phyloP scores from a whole-genome alignment of 2,797 vertebrate genomes.

The Neomorphus geoffroyi region DNA sequence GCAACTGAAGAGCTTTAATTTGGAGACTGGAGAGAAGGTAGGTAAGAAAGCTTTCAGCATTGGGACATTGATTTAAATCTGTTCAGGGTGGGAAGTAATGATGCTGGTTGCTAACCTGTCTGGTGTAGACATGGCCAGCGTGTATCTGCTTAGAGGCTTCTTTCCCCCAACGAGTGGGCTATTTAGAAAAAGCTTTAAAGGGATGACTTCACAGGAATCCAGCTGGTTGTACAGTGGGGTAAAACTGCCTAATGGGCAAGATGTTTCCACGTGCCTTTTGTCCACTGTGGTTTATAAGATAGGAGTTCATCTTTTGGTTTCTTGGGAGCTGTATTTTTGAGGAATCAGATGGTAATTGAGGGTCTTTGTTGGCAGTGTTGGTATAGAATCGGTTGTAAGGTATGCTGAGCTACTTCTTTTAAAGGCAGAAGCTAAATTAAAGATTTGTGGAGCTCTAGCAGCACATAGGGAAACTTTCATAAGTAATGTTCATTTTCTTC shows the following conservation, averaged over 20 bases:
- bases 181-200: not conserved
- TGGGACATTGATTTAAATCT: not conserved
- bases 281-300: not conserved
- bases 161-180: accelerated
- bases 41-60: not conserved
- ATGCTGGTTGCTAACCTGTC: accelerated
- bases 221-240: not conserved
- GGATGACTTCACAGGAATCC: not conserved
- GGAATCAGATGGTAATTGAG: not conserved
- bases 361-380: not conserved
- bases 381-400: not conserved
- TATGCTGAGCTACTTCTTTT: not conserved
- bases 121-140: accelerated
- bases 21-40: not conserved
- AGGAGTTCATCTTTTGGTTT: accelerated
- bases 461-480: too few species aligned
- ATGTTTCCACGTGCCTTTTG: not conserved
- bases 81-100: not conserved
- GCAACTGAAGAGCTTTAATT: too few species aligned
- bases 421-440: not conserved
- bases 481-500: not conserved
- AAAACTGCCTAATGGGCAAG: not conserved
- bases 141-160: not conserved
- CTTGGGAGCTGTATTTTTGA: not conserved
- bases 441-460: not conserved